Percentiles rank a stretch among this genome's conserved stretches.
These are phyloP conservation scores for Sebastolobus alascanus DNA, from an alignment of 2,797 vertebrate genomes.

Conservation along the genomic window DNA sequence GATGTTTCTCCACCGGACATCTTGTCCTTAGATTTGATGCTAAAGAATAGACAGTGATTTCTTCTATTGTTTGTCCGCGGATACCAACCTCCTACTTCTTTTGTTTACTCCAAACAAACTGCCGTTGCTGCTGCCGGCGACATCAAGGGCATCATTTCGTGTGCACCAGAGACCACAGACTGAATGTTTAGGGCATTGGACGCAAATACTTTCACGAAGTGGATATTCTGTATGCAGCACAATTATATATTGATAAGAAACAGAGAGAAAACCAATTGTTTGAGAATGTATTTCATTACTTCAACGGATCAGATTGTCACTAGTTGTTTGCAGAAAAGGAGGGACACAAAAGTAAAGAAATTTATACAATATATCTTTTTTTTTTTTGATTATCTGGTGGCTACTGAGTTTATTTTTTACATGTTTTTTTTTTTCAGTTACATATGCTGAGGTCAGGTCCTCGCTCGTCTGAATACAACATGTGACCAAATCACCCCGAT, in stretches of 20 bases:
- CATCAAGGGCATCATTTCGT: neutral
- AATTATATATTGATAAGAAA: neutral
- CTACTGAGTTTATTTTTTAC: neutral
- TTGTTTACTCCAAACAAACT: slow-evolving; percentile 8
- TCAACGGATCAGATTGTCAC: neutral
- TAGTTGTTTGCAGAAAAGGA: neutral
- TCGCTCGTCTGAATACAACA: neutral
- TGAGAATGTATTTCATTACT: neutral
- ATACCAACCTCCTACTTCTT: neutral
- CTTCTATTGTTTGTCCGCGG: neutral
- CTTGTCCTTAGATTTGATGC: slow-evolving; percentile 5
- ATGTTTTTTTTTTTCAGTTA: neutral
- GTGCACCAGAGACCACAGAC: neutral
- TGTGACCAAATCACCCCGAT: slow-evolving; percentile 7
- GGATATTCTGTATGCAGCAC: neutral
- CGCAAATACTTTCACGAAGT: neutral
- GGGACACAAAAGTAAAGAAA: neutral
- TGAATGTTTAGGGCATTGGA: neutral
- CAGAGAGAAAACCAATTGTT: neutral
- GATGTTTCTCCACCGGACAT: neutral
- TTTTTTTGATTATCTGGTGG: neutral
- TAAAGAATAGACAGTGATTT: neutral
- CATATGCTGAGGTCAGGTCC: neutral
- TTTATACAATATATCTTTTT: neutral
- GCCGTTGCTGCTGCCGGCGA: neutral